Evolutionary conservation across 2,888 invertebrate genomes (phyloP).

Genomic region (Rhingia rostrata): DNA sequence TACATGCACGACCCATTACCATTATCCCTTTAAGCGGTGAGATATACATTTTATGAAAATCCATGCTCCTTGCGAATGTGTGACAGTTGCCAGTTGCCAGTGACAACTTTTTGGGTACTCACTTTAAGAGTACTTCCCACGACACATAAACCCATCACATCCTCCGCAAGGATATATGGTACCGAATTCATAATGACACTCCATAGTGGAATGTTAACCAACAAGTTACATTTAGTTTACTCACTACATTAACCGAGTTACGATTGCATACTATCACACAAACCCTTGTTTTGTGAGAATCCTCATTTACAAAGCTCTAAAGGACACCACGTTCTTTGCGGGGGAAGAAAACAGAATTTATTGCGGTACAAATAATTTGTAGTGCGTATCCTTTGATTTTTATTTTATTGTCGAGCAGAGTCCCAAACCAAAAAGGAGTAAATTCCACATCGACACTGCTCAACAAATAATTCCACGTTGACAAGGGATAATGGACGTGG

Average conservation of each 20-base stretch:
- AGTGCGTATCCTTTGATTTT: constrained; percentile 69
- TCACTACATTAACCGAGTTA: constrained; percentile 51
- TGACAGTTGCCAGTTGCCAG: constrained; percentile 34
- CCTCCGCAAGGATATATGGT: constrained; percentile 51
- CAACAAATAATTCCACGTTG: constrained; percentile 50
- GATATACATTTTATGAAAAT: background rate
- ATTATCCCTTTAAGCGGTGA: constrained; percentile 31
- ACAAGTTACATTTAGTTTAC: constrained; percentile 60
- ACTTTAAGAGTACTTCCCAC: constrained; percentile 6
- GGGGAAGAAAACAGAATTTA: constrained; percentile 22
- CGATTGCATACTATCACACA: background rate
- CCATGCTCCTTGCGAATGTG: constrained; percentile 17
- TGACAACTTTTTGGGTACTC: constrained; percentile 27
- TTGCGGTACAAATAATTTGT: constrained; percentile 65
- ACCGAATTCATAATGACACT: constrained; percentile 31
- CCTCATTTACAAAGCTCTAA: background rate
- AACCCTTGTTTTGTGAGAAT: background rate
- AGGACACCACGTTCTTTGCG: background rate
- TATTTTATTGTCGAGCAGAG: constrained; percentile 50
- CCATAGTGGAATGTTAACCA: constrained; percentile 1
- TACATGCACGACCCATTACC: constrained; percentile 14
- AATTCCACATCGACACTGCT: constrained; percentile 57
- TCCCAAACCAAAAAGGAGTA: constrained; percentile 29
- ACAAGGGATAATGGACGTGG: constrained; percentile 55
- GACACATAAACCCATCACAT: constrained; percentile 8